These are phyloP conservation scores for Neoaliturus tenellus DNA, from an alignment of 2,888 invertebrate genomes.

Conservation along the genomic window DNA sequence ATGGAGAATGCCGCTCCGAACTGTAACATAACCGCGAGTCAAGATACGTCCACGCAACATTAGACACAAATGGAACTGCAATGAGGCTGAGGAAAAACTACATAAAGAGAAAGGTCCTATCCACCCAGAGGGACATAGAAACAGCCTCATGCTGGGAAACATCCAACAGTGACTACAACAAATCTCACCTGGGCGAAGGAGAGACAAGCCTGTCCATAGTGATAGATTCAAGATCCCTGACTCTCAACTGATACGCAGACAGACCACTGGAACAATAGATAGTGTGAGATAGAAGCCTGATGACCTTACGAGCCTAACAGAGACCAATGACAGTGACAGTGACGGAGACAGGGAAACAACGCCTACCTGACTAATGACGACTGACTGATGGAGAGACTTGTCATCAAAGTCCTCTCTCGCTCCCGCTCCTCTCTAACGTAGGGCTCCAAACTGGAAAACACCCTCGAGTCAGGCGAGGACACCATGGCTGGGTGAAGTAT, in stretches of 20 bases:
- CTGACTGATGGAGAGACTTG: neutral
- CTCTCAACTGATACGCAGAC: neutral
- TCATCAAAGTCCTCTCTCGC: neutral
- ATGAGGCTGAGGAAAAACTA: slow-evolving; percentile 4
- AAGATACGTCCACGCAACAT: neutral
- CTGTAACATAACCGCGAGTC: neutral
- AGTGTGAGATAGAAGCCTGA: neutral
- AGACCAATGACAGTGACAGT: neutral
- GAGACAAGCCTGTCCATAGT: slow-evolving; percentile 1
- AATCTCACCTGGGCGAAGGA: slow-evolving; percentile 35
- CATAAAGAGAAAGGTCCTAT: neutral
- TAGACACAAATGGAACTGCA: neutral
- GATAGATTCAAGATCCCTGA: slow-evolving; percentile 5
- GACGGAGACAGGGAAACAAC: neutral
- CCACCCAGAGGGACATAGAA: neutral
- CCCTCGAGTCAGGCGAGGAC: neutral
- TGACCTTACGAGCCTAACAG: neutral
- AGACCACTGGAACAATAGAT: slow-evolving; percentile 6
- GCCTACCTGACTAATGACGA: neutral
- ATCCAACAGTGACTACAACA: neutral
- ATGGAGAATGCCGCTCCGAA: neutral
- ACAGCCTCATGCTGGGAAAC: slow-evolving; percentile 19
- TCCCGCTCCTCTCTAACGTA: neutral
- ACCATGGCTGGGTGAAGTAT: no score
- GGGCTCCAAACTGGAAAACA: slow-evolving; percentile 1